Evolutionary conservation across 2,797 vertebrate genomes (phyloP).

Genomic region (Falco rusticolus): DNA sequence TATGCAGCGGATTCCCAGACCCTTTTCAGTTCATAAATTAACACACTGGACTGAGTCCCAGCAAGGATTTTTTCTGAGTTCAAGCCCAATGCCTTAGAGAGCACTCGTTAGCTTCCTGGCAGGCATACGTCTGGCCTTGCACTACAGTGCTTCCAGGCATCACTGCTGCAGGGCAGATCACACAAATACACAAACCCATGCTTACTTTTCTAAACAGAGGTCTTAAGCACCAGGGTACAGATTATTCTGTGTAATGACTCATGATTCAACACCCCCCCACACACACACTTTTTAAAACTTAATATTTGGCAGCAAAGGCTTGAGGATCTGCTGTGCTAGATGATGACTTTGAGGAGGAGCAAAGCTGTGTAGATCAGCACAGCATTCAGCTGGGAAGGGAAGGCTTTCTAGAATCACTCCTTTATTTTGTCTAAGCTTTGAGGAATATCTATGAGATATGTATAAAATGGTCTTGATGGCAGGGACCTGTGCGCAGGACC

Average conservation of each 20-base stretch:
- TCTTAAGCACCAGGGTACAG: not conserved
- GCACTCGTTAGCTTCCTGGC: not conserved
- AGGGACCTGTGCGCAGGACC: rapidly evolving
- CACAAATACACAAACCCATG: not conserved
- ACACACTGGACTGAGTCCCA: not conserved
- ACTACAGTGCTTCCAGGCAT: not conserved
- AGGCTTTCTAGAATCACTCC: not conserved
- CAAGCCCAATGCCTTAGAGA: not conserved
- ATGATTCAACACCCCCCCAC: not conserved
- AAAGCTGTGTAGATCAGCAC: not conserved
- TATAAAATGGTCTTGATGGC: not conserved
- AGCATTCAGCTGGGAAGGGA: rapidly evolving
- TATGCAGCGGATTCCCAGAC: not conserved
- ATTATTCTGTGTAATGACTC: not conserved
- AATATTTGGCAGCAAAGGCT: not conserved
- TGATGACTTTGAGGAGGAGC: not conserved
- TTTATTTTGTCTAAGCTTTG: not conserved
- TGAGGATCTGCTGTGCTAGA: not conserved
- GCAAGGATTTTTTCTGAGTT: not conserved
- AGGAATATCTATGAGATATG: not conserved
- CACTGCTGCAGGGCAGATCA: not conserved
- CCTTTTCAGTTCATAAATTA: conserved; percentile 35
- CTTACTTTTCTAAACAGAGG: conserved; percentile 12
- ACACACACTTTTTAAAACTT: not conserved
- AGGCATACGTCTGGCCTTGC: not conserved